A percentile compares a stretch with the other conserved stretches of the same genome.
These are phyloP conservation scores for Siphonodentalium dalli DNA, from an alignment of 2,888 invertebrate genomes.

Conservation along the genomic window DNA sequence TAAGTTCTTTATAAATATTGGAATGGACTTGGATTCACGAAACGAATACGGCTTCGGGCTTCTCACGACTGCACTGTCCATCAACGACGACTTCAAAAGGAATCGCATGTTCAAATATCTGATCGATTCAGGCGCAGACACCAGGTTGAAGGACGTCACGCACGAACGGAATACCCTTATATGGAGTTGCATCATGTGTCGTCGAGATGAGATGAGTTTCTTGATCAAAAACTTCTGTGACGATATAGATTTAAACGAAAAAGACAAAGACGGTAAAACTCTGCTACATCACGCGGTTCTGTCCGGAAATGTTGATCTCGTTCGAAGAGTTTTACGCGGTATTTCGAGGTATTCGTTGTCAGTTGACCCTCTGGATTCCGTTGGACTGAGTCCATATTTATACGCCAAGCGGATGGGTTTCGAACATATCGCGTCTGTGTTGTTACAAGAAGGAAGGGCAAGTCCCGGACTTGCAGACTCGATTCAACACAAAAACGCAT, in stretches of 20 bases:
- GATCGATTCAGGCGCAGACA: conserved; percentile 43
- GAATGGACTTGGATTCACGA: conserved; percentile 36
- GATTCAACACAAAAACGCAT: conserved; percentile 39
- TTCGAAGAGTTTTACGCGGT: conserved; percentile 37
- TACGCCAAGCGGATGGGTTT: conserved; percentile 52
- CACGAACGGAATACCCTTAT: conserved; percentile 41
- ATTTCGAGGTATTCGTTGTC: conserved; percentile 46
- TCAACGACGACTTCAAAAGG: conserved; percentile 41
- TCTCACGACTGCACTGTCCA: conserved; percentile 49
- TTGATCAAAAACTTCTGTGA: conserved; percentile 45
- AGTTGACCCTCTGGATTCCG: conserved; percentile 53
- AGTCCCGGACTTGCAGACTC: conserved; percentile 40
- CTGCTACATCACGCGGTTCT: conserved; percentile 54
- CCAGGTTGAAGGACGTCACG: conserved; percentile 34
- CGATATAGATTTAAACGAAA: conserved; percentile 49
- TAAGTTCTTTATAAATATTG: conserved; percentile 43
- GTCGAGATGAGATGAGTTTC: conserved; percentile 35
- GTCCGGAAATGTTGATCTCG: conserved; percentile 38
- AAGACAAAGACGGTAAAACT: conserved; percentile 50
- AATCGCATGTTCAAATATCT: conserved; percentile 47
- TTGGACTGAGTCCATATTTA: conserved; percentile 55
- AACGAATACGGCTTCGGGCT: conserved; percentile 50
- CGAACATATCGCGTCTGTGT: conserved; percentile 40
- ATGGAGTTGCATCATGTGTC: conserved; percentile 49
- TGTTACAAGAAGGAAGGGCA: conserved; percentile 41